Evolutionary conservation across 2,113 vertebrate genomes (phyloP), one percentile per base, ranked within the genome.

Genomic region (Siniperca chuatsi): DNA sequence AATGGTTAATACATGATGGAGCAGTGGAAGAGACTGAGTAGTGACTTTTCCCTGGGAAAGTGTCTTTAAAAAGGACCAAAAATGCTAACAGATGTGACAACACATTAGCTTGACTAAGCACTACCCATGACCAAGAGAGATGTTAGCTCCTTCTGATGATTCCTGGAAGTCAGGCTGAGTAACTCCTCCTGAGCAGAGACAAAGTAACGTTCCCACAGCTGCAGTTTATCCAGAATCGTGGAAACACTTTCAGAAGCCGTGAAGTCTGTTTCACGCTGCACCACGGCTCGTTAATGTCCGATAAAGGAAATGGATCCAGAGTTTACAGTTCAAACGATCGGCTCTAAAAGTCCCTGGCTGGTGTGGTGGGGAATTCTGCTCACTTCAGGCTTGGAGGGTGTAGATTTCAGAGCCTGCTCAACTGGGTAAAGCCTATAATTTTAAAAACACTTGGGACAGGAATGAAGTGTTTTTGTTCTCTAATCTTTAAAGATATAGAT

Each of bases 211-310:
- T 69, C 81, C 75, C 80, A 70, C 85, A 71, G 75, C 81, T 84
- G 88, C 72, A 48, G 29, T 75, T 71, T 12, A 40, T 84, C 81
- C 78, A 20, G 37, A 75, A 23, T 29, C 4, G 4, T 65, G 74
- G 55, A 84, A 69, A 75, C 50, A 3, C 62, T 81, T 4, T 16
- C 58, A 79, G 71, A 85, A 69, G 72, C 71, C 11, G 29, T 48
- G 65, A 85, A 66, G 87, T 67, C 48, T 57, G 68, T 69, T 79
- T 80, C 84, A 80, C 78, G 52, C 75, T 57, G 87, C 33, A 57
- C 70, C 82, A 33, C n/a, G 46, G 29, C 82, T 82, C n/a, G 25
- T 85, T 80, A 54, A 10, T 8, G n/a, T 72, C 65, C 0, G 77
- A 58, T 58, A 48, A 42, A 87, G 61, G 44, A 40, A 76, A 68